A percentile compares a stretch with the other conserved stretches of the same genome.
phyloP scores from a whole-genome alignment of 2,797 vertebrate species.

The Labroides dimidiatus region DNA sequence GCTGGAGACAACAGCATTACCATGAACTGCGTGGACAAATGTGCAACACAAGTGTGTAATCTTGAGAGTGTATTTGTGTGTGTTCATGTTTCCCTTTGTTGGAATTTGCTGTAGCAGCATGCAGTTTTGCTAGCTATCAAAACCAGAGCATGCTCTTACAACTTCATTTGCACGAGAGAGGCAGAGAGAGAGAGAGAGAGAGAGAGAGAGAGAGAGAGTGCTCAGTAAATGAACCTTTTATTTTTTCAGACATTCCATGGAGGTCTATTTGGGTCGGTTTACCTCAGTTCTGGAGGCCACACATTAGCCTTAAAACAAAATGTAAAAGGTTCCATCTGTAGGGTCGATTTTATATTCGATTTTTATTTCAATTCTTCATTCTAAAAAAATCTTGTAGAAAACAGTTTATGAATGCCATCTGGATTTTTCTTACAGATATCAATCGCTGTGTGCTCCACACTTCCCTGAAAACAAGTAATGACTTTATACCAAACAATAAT shows the following conservation, averaged over 20 bases:
- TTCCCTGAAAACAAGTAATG: too few relatives aligned
- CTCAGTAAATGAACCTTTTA: conserved; percentile 2
- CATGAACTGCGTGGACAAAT: conserved; percentile 35
- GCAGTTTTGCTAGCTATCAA: conserved; percentile 19
- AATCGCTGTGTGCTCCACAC: background rate
- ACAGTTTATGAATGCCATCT: background rate
- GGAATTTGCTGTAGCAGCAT: conserved; percentile 37
- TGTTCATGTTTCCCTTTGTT: conserved; percentile 12
- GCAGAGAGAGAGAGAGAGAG: conserved; percentile 18
- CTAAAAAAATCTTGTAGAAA: background rate
- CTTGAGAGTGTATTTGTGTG: background rate
- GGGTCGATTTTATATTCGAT: background rate
- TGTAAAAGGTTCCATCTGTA: conserved; percentile 23
- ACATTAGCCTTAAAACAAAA: conserved; percentile 59
- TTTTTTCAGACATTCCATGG: conserved; percentile 41
- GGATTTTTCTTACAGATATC: background rate
- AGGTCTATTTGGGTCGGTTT: conserved; percentile 26
- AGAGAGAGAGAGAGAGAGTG: conserved; percentile 23
- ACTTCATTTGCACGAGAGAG: conserved; percentile 16
- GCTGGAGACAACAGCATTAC: conserved; percentile 55
- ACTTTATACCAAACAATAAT: too few relatives aligned
- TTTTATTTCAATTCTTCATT: background rate
- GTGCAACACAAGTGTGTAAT: conserved; percentile 15
- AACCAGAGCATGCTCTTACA: conserved; percentile 14
- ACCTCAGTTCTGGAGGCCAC: conserved; percentile 38